Percentiles rank a stretch among this genome's conserved stretches.
Evolutionary conservation across 1,140 invertebrate species (phyloP).

Genomic region (Archivesica marissinica): DNA sequence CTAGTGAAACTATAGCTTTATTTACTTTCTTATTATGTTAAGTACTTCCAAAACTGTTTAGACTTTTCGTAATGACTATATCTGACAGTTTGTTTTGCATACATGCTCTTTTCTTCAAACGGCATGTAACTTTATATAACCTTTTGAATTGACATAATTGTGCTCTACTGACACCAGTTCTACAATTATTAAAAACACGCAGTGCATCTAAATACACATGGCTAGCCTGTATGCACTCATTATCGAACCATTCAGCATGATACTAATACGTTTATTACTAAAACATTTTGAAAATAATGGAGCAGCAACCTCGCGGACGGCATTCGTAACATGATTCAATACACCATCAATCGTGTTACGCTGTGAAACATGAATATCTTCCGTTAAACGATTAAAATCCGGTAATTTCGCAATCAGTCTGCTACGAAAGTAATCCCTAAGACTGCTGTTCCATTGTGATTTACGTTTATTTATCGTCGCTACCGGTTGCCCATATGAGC

Average conservation of each 20-base stretch:
- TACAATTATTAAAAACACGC: neutral
- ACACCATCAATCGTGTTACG: neutral
- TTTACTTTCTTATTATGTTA: neutral
- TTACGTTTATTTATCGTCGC: too few relatives aligned
- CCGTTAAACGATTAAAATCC: slow-evolving; percentile 18
- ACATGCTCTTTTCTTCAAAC: neutral
- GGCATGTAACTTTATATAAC: neutral
- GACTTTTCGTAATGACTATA: neutral
- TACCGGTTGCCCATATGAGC: too few relatives aligned
- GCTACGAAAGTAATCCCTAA: neutral
- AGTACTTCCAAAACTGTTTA: neutral
- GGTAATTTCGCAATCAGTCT: neutral
- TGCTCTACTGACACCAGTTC: neutral
- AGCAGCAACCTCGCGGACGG: neutral
- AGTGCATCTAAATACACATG: neutral
- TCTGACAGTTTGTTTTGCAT: neutral
- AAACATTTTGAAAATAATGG: slow-evolving; percentile 25
- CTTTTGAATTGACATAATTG: neutral
- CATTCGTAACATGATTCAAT: slow-evolving; percentile 26
- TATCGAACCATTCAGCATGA: slow-evolving; percentile 38
- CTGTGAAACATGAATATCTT: neutral
- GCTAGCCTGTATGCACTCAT: neutral
- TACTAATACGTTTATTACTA: neutral
- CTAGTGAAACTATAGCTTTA: too few relatives aligned
- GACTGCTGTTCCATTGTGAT: slow-evolving; percentile 26